Conservation (phyloP, 37 sponge, comb jelly and placozoan species). For the Spongia lamella region DNA sequence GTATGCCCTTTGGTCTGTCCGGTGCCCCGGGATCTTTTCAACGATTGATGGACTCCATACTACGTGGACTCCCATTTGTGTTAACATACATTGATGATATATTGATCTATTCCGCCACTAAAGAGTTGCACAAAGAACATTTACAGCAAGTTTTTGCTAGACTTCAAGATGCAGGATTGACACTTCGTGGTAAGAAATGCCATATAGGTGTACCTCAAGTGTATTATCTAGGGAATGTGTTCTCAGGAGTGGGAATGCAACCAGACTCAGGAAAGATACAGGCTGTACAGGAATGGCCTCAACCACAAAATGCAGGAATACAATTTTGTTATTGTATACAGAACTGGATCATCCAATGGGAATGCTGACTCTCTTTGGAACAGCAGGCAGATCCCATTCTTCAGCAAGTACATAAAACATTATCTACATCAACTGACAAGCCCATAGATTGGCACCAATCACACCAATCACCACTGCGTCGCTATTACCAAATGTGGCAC, state of each 20-base stretch:
- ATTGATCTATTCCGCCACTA: slow-evolving; percentile 1
- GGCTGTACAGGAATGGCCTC: slow-evolving; percentile 1
- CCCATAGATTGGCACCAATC: too few relatives aligned
- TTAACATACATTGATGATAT: slow-evolving; percentile 29
- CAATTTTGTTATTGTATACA: too few relatives aligned
- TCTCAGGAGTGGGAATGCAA: neutral
- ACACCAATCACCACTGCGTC: too few relatives aligned
- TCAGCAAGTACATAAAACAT: too few relatives aligned
- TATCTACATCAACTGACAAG: too few relatives aligned
- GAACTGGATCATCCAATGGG: too few relatives aligned
- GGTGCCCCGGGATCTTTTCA: slow-evolving; percentile 27
- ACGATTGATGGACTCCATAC: slow-evolving; percentile 22
- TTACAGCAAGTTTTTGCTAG: slow-evolving; percentile 10
- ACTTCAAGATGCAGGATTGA: slow-evolving; percentile 11
- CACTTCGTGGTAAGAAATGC: slow-evolving; percentile 18
- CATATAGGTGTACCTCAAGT: slow-evolving; percentile 8
- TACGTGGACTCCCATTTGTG: slow-evolving; percentile 10
- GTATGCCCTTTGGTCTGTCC: slow-evolving; percentile 22
- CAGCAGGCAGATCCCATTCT: too few relatives aligned
- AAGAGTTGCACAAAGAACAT: neutral
- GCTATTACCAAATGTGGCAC: too few relatives aligned
- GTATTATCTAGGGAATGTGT: slow-evolving; percentile 3
- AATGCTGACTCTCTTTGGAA: too few relatives aligned
- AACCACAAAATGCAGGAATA: neutral
- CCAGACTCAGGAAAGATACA: slow-evolving; percentile 5